These are phyloP conservation scores for Cyrtodaria siliqua DNA, from an alignment of 2,888 invertebrate genomes.

Conservation along the genomic window DNA sequence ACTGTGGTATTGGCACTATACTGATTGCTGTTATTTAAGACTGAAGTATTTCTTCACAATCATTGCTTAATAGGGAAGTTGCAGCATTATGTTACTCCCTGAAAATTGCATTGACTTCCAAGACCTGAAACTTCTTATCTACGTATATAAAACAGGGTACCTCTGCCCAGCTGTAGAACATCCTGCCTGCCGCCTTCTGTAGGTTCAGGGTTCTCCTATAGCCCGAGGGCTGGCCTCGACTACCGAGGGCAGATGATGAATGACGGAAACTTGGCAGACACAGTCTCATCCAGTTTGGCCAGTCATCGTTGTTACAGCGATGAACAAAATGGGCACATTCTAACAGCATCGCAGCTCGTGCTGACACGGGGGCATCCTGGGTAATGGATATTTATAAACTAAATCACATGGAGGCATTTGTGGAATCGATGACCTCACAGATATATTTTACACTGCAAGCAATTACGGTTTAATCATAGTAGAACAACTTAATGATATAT, in stretches of 20 bases:
- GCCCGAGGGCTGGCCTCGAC: conserved; percentile 88
- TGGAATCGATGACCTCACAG: too few species aligned
- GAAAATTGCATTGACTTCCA: too few species aligned
- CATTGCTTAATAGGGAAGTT: too few species aligned
- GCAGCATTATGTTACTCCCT: too few species aligned
- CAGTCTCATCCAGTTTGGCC: conserved; percentile 99
- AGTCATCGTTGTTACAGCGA: conserved; percentile 98
- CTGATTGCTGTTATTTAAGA: too few species aligned
- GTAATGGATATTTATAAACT: conserved; percentile 83
- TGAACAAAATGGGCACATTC: conserved; percentile 99
- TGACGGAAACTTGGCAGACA: conserved; percentile 90
- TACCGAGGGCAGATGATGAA: conserved; percentile 83
- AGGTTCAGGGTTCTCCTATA: conserved; percentile 88
- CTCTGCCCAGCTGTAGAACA: conserved; percentile 99
- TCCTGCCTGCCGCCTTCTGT: conserved; percentile 96
- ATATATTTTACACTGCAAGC: too few species aligned
- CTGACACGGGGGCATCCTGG: conserved; percentile 97
- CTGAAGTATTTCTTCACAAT: too few species aligned
- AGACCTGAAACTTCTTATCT: too few species aligned
- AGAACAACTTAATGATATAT: too few species aligned
- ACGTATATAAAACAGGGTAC: conserved; percentile 71
- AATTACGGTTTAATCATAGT: too few species aligned
- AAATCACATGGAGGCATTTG: too few species aligned
- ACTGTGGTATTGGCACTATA: too few species aligned
- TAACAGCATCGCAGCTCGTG: conserved; percentile 95